Evolutionary conservation across 37 sponge, comb jelly and placozoan species (phyloP), one percentile per base, ranked within the genome.

Genomic region (Chondrilla cf. caribensis): DNA sequence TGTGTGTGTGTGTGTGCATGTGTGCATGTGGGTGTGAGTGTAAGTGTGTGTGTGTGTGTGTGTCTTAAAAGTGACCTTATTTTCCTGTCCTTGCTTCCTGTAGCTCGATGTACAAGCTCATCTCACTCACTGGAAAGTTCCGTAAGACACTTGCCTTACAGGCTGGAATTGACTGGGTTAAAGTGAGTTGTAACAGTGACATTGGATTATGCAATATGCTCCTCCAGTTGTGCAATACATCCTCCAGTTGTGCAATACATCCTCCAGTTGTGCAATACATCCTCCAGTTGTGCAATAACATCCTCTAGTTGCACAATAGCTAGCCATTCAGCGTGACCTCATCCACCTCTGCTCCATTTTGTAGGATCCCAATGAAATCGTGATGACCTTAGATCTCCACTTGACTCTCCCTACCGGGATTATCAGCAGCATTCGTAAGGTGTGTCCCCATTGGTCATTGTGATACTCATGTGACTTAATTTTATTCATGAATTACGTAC

Each of bases 301-400:
- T 55, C 57, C 17, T 17, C 17, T 11, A 17, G 11, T 17, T 55
- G 17, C 17, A 17, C 17, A 17, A 55, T 55, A 55, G 17, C 57
- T 17, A 55, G 17, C 17, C 57, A 55, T 55, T 17, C 11, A 55
- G 17, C 17, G 57, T 55, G 11, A 19, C 17, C 11, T 55, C 57
- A 55, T 55, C 57, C 17, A 19, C 11, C 57, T 17, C 11, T 55
- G 9, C 17, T 37, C 31, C 47, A 19, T 78, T 0, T 24, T 26
- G 0, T 70, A 89, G 89, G 77, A 84, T 55, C 81, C 81, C n/a
- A 57, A 86, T 57, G 71, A 83, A n/a, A 87, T 90, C 58, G 87
- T 87, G 68, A 90, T 90, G 91, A 90, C 87, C 38, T 83, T 90
- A 21, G 91, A 90, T 57, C 78, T 90, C 79, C 91, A 90, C 79